phyloP scores from a whole-genome alignment of 2,797 vertebrate species.

The Micrastur ruficollis region DNA sequence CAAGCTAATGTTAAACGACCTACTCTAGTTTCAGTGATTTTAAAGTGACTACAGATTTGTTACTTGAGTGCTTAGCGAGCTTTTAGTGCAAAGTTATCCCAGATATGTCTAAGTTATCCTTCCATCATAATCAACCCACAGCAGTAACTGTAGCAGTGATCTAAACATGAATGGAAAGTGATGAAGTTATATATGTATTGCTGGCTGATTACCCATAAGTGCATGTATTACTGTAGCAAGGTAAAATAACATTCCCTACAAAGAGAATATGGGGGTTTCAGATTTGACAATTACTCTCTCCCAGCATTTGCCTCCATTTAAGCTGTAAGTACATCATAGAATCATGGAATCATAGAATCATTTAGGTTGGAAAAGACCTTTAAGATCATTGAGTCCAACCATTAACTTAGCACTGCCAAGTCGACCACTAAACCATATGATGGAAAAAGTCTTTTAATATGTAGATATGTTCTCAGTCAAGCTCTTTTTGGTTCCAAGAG shows the following conservation, averaged over 20 bases:
- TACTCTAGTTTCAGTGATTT: neutral
- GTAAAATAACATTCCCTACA: neutral
- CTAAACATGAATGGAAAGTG: neutral
- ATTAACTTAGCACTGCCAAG: no score
- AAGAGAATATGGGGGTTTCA: accelerated
- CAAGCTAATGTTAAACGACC: neutral
- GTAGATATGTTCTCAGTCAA: neutral
- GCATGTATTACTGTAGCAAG: neutral
- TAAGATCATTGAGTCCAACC: no score
- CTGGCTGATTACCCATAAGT: neutral
- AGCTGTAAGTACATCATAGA: neutral
- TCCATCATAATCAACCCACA: neutral
- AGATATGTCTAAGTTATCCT: neutral
- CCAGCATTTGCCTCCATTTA: neutral
- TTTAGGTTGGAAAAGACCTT: no score
- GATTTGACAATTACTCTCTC: neutral
- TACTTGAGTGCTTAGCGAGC: neutral
- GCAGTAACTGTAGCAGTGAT: neutral
- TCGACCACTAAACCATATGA: no score
- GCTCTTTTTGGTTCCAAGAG: neutral
- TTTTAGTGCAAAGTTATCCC: neutral
- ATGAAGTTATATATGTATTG: neutral
- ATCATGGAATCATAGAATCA: neutral
- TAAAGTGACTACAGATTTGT: neutral
- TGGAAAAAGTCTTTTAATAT: neutral